Evolutionary conservation across 1,140 invertebrate genomes (phyloP).

Genomic region (Magallana gigas): DNA sequence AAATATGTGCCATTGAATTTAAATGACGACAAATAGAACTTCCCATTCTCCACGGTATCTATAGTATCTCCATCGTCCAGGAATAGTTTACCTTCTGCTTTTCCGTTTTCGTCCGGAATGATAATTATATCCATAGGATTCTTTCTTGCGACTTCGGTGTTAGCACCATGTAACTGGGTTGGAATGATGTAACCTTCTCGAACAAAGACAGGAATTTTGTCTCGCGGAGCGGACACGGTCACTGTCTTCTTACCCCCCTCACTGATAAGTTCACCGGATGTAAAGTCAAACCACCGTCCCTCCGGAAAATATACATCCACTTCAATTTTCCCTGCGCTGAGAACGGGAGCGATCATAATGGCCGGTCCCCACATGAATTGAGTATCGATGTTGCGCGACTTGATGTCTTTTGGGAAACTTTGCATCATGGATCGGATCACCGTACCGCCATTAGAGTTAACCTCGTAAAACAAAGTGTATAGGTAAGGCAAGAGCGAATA

Average conservation of each 20-base stretch:
- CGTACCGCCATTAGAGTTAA: conserved; percentile 65
- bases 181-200: conserved; percentile 75
- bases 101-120: conserved; percentile 36
- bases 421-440: conserved; percentile 70
- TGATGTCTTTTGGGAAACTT: conserved; percentile 82
- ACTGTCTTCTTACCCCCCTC: neutral
- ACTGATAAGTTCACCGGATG: conserved; percentile 64
- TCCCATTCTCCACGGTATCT: conserved; percentile 61
- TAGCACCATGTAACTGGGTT: conserved; percentile 69
- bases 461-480: conserved; percentile 68
- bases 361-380: conserved; percentile 90
- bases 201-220: conserved; percentile 72
- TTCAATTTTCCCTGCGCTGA: conserved; percentile 56
- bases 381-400: conserved; percentile 86
- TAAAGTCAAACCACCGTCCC: conserved; percentile 78
- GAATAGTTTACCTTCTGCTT: conserved; percentile 65
- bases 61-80: conserved; percentile 74
- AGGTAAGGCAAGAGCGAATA: conserved; percentile 72
- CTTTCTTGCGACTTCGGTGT: conserved; percentile 60
- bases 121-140: conserved; percentile 47
- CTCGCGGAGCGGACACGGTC: conserved; percentile 42
- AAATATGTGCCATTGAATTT: conserved; percentile 17
- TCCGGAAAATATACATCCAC: conserved; percentile 77
- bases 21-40: conserved; percentile 61
- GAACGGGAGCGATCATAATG: conserved; percentile 86